Percentiles rank a stretch among this genome's conserved stretches.
Evolutionary conservation across 2,797 vertebrate genomes (phyloP).

Genomic region (Falco rusticolus): DNA sequence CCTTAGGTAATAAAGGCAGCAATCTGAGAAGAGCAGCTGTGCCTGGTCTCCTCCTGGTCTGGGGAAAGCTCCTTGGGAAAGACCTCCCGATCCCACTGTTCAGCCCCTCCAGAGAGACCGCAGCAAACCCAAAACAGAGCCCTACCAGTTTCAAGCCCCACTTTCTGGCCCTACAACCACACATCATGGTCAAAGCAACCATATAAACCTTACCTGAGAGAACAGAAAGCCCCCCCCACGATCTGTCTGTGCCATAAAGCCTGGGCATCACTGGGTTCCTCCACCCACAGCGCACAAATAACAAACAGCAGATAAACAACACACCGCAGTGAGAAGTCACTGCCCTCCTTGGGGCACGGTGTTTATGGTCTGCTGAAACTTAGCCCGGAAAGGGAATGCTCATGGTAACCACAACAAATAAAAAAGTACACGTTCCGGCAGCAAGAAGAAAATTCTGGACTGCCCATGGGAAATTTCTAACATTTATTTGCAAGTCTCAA

Average conservation of each 20-base stretch:
- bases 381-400: background rate
- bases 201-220: background rate
- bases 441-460: background rate
- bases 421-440: background rate
- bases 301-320: background rate
- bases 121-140: background rate
- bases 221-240: background rate
- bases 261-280: background rate
- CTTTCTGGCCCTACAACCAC: background rate
- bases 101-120: background rate
- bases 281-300: background rate
- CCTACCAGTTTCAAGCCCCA: background rate
- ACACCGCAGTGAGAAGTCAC: background rate
- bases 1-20: background rate
- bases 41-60: background rate
- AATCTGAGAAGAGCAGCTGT: background rate
- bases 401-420: background rate
- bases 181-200: background rate
- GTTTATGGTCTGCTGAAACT: background rate
- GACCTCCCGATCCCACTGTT: fast-evolving
- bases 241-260: background rate
- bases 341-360: background rate
- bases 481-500: background rate
- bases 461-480: background rate
- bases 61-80: background rate